Percentiles rank a stretch among this genome's conserved stretches.
phyloP scores from a whole-genome alignment of 2,113 vertebrate species.

The Cephalopholis sonnerati region DNA sequence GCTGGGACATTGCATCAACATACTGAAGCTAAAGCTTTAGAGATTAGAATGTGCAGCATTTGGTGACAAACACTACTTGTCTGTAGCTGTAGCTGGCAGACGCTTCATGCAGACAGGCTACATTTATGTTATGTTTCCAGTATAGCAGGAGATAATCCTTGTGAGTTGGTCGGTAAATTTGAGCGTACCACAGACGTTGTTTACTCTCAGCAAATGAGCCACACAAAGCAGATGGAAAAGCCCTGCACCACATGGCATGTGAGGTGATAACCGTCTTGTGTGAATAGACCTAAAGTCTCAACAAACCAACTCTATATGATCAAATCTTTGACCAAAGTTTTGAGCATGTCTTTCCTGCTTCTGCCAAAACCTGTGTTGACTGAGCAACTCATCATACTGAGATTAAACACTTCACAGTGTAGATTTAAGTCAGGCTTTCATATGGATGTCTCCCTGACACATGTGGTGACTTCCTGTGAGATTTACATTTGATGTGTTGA shows the following conservation, averaged over 20 bases:
- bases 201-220: neutral
- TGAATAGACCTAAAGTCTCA: neutral
- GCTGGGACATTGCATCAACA: neutral
- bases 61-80: neutral
- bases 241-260: neutral
- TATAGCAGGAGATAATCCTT: conserved; percentile 5
- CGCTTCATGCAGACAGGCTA: neutral
- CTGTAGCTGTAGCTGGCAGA: neutral
- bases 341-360: neutral
- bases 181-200: neutral
- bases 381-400: neutral
- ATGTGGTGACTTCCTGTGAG: conserved; percentile 1
- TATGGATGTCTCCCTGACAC: neutral
- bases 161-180: neutral
- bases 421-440: neutral
- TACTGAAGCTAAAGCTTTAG: neutral
- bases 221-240: neutral
- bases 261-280: neutral
- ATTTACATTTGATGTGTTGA: conserved; percentile 17
- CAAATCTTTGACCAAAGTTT: neutral
- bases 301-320: neutral
- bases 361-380: neutral
- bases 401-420: neutral
- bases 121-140: neutral
- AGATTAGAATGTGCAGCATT: neutral